Evolutionary conservation across 2,113 vertebrate species (phyloP), one percentile per base, ranked within the genome.

Genomic region (Cyrtonyx montezumae): DNA sequence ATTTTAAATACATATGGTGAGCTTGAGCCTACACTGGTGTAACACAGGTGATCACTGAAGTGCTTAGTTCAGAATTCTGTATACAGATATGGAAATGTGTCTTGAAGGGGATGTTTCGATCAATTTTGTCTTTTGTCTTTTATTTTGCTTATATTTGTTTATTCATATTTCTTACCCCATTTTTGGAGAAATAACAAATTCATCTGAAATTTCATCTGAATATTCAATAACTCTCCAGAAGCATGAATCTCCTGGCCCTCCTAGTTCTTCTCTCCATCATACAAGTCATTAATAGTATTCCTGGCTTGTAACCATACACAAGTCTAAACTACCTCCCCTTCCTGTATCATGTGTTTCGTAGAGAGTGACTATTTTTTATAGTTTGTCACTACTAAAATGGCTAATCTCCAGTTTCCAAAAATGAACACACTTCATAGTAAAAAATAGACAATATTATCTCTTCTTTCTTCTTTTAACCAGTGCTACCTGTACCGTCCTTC

Each of bases 381-480:
- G 16, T 22, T 19, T 61, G 12, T 18, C 37, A 36, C 9, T 53
- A 11, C 13, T 65, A 18, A 22, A 45, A 18, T 55, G 14, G 20
- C 11, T 46, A 20, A 28, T n/a, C 8, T 84, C 26, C 13, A 34
- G 9, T 45, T 84, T 34, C 22, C 36, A 81, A 12, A 1, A 32
- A 21, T 18, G 49, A 16, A 5, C 17, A 37, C 19, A 34, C 5
- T 68, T 51, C 36, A 55, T 65, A 19, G 53, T 45, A 26, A 40
- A 83, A 45, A 10, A 0, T 1, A 20, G 1, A 4, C 11, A 3
- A 4, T 49, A 74, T 65, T 36, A 26, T 17, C 6, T 42, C 5
- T 76, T 79, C 14, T 8, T 42, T 7, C 6, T 74, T 34, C 13
- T 91, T 49, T 77, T 77, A 25, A 56, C 13, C 25, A 11, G 12